phyloP scores from a whole-genome alignment of 1,140 invertebrate genomes.

The Hylaeus volcanicus region DNA sequence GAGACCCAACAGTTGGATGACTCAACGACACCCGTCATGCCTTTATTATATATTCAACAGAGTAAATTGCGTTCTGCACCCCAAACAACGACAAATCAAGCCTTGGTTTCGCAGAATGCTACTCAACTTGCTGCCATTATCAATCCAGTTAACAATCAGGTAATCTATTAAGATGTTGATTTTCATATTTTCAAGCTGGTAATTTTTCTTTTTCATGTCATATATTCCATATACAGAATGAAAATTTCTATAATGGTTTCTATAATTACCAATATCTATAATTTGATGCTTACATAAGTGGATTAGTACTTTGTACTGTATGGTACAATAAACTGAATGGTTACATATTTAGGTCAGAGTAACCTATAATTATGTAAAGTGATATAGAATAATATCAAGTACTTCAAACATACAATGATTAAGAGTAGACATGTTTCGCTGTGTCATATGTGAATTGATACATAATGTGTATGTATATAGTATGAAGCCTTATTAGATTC shows the following conservation, averaged over 20 bases:
- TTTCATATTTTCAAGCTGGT: background rate
- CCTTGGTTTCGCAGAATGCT: conserved; percentile 67
- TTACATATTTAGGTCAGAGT: conserved; percentile 40
- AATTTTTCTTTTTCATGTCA: background rate
- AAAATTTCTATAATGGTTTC: conserved; percentile 2
- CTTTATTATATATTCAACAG: conserved; percentile 76
- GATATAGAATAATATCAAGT: conserved; percentile 13
- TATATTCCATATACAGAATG: background rate
- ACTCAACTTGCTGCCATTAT: conserved; percentile 74
- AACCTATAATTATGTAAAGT: conserved; percentile 51
- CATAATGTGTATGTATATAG: conserved; percentile 25
- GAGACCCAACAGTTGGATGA: conserved; percentile 64
- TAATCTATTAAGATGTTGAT: conserved; percentile 51
- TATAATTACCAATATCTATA: conserved; percentile 14
- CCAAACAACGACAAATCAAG: conserved; percentile 68
- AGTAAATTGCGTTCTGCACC: conserved; percentile 72
- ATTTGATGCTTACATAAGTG: conserved; percentile 46
- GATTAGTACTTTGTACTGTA: conserved; percentile 20
- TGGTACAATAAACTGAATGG: conserved; percentile 24
- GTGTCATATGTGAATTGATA: conserved; percentile 32
- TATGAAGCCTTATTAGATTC: conserved; percentile 25
- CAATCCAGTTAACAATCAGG: conserved; percentile 75
- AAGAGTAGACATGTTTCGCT: conserved; percentile 11
- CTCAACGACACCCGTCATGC: conserved; percentile 71
- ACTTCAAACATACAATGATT: background rate